Percentiles rank a stretch among this genome's conserved stretches.
These are phyloP conservation scores for Xanthorhoe designata DNA, from an alignment of 2,888 invertebrate species.

Conservation along the genomic window DNA sequence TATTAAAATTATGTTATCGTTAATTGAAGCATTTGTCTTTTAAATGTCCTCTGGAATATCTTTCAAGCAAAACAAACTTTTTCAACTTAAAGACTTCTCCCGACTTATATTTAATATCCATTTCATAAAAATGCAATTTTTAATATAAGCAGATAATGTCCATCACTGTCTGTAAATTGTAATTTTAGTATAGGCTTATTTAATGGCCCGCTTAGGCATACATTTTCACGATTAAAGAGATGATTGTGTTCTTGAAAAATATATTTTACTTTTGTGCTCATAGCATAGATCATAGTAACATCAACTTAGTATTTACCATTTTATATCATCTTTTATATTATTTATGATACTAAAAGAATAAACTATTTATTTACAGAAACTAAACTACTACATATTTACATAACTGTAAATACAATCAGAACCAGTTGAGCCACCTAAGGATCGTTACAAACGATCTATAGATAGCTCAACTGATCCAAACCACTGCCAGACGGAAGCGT, in stretches of 20 bases:
- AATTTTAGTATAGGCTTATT: slow-evolving; percentile 58
- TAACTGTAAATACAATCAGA: too few species aligned
- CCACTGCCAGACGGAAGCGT: too few species aligned
- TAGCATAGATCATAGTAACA: too few species aligned
- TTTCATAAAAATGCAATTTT: slow-evolving; percentile 19
- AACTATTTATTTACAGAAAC: too few species aligned
- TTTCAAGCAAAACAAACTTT: slow-evolving; percentile 12
- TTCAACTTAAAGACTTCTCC: slow-evolving; percentile 9
- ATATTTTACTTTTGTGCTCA: not conserved
- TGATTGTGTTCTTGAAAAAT: not conserved
- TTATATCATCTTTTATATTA: too few species aligned
- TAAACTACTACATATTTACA: too few species aligned
- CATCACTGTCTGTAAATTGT: slow-evolving; percentile 51
- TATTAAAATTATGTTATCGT: not conserved
- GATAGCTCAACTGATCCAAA: too few species aligned
- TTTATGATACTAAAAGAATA: too few species aligned
- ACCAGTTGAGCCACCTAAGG: too few species aligned
- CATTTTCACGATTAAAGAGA: not conserved
- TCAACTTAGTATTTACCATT: too few species aligned
- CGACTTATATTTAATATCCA: slow-evolving; percentile 15
- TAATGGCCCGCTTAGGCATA: slow-evolving; percentile 26
- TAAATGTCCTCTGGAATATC: slow-evolving; percentile 14
- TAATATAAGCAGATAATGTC: slow-evolving; percentile 40
- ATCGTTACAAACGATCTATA: too few species aligned
- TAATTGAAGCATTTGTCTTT: slow-evolving; percentile 17